Evolutionary conservation across 2,797 vertebrate species (phyloP).

Genomic region (Babyrousa celebensis): DNA sequence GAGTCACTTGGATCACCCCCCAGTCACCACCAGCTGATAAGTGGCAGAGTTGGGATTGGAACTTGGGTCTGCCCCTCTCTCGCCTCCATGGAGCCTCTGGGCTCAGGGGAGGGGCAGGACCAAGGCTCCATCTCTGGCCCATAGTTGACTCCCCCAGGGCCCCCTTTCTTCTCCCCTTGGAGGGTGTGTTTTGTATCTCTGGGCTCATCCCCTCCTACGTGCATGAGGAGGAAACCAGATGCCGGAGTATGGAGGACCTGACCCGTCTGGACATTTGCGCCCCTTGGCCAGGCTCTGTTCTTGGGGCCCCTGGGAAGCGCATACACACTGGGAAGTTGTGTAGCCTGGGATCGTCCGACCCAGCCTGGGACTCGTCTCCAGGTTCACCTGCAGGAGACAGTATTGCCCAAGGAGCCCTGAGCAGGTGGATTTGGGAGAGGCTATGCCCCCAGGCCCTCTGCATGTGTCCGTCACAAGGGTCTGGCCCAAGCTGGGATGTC

Average conservation of each 20-base stretch:
- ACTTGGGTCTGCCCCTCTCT: background rate
- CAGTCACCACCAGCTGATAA: background rate
- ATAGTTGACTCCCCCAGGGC: background rate
- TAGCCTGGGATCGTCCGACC: background rate
- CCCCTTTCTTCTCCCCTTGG: background rate
- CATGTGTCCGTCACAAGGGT: background rate
- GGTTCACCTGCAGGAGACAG: background rate
- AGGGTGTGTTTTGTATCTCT: background rate
- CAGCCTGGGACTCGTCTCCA: background rate
- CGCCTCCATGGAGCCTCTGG: background rate
- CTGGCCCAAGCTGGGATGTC: background rate
- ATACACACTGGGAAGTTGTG: background rate
- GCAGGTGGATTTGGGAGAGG: background rate
- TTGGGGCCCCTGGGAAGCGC: background rate
- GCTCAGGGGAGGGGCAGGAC: background rate
- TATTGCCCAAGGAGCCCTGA: background rate
- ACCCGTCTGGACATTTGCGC: too few relatives aligned
- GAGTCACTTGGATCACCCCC: background rate
- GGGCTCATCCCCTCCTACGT: background rate
- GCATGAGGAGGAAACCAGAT: background rate
- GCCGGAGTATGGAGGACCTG: background rate
- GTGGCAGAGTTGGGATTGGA: background rate
- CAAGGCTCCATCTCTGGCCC: background rate
- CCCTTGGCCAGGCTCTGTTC: background rate
- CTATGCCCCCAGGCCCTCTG: background rate